A percentile compares a stretch with the other conserved stretches of the same genome.
Conservation (phyloP, 2,113 vertebrate species). For the Hippocampus abdominalis region DNA sequence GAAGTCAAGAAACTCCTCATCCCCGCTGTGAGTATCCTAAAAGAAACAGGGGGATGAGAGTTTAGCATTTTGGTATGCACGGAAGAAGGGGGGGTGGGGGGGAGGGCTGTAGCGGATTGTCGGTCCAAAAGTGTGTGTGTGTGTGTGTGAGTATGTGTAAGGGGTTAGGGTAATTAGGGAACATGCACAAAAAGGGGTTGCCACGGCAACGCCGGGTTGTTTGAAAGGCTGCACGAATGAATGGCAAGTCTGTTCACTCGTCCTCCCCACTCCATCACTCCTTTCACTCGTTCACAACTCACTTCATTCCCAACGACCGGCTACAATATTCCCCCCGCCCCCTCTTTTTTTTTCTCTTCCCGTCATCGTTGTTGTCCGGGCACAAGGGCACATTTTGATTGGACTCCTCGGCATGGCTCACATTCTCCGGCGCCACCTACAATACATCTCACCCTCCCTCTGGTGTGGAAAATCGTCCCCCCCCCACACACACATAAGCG, state of each 20-base stretch:
- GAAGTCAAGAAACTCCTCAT: constrained; percentile 94
- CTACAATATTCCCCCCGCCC: constrained; percentile 58
- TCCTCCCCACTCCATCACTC: constrained; percentile 71
- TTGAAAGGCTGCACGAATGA: constrained; percentile 72
- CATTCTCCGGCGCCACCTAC: constrained; percentile 59
- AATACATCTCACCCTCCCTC: neutral
- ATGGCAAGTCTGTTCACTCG: constrained; percentile 73
- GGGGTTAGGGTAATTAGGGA: constrained; percentile 73
- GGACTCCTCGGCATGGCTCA: constrained; percentile 62
- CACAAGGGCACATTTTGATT: constrained; percentile 63
- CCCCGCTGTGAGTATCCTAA: constrained; percentile 84
- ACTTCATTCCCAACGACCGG: constrained; percentile 69
- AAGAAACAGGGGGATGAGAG: constrained; percentile 38
- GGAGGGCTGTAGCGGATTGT: constrained; percentile 34
- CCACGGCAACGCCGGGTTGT: constrained; percentile 69
- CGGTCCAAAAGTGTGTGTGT: constrained; percentile 54
- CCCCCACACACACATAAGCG: constrained; percentile 17
- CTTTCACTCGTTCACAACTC: constrained; percentile 70
- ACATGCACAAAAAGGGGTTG: constrained; percentile 72
- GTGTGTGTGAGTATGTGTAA: constrained; percentile 61
- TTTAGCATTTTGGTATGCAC: constrained; percentile 64
- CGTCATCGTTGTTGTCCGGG: constrained; percentile 34
- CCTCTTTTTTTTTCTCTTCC: constrained; percentile 29
- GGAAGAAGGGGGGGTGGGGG: constrained; percentile 43
- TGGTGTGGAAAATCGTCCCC: neutral